Base-by-base conservation (phyloP, 2,888 invertebrate genomes). In the Lamproptera curius region DNA sequence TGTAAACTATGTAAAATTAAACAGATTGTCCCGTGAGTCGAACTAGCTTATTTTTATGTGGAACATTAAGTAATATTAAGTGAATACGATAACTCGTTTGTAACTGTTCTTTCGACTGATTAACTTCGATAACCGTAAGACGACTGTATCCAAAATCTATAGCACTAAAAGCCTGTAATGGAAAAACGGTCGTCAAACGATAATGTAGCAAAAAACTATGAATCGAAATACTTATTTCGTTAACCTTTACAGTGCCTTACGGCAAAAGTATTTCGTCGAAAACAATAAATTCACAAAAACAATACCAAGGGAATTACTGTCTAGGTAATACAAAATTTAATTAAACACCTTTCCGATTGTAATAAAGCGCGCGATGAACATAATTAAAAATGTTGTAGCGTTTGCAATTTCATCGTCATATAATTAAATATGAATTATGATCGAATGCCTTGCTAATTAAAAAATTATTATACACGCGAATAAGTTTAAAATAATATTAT, bases 301-400 rank as follows among this genome's bases (percentile, higher is more conserved):
- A 40, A 15, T 20, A 16, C 13, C 26, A 11, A 23, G 17, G 20
- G 36, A 40, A 39, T 43, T 31, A 43, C 44, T 53, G 38, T 40
- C 41, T 53, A 54, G 51, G 52, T 58, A 54, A 53, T 52, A 53
- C 15, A 43, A 48, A 66, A 63, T 69, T 70, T 63, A 68, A 70
- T 71, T 63, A 67, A 66, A 58, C 46, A 65, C 68, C 61, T 65
- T 67, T 67, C 62, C 53, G 54, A 46, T 50, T 56, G 63, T 61
- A 62, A 65, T 64, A 66, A 66, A 64, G 52, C 59, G 62, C 55
- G 57, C 56, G 54, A 62, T 70, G 69, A 69, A 70, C 58, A 68
- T 67, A 70, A 76, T 76, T 73, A 71, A 73, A 76, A 73, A 69
- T 54, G 65, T 61, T 60, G 51, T 58, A 60, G 50, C 51, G 57